A percentile compares a stretch with the other conserved stretches of the same genome.
These are phyloP conservation scores for Microcebus lehilahytsara DNA, from an alignment of 2,113 vertebrate species.

Conservation along the genomic window DNA sequence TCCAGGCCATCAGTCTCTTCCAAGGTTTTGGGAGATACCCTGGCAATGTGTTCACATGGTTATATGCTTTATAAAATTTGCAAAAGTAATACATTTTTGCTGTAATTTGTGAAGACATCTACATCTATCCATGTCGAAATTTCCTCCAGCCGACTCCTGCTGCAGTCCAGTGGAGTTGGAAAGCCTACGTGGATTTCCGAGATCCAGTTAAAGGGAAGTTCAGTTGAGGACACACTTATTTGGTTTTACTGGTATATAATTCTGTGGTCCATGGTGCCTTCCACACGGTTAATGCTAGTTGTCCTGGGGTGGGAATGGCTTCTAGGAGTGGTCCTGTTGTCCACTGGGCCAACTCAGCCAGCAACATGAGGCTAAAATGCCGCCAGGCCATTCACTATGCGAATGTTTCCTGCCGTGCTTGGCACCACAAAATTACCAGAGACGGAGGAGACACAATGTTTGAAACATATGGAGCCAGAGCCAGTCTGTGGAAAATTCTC, in stretches of 20 bases:
- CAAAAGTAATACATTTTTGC: neutral
- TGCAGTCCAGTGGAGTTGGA: neutral
- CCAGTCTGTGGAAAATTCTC: neutral
- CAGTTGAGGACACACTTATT: neutral
- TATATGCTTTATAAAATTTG: neutral
- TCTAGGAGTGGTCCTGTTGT: too few species aligned
- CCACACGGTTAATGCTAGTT: neutral
- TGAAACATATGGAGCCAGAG: neutral
- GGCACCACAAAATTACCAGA: neutral
- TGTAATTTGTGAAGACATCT: neutral
- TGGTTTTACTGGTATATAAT: neutral
- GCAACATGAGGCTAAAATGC: neutral
- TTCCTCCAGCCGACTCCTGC: neutral
- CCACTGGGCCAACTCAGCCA: neutral
- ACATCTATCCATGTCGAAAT: neutral
- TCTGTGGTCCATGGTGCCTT: neutral
- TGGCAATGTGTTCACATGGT: neutral
- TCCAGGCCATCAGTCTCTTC: neutral
- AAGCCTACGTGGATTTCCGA: neutral
- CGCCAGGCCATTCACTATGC: neutral
- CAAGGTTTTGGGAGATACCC: neutral
- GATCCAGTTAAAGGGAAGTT: neutral
- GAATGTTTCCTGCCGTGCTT: neutral
- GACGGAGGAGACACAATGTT: neutral
- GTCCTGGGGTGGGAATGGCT: neutral